Percentiles rank a stretch among this genome's conserved stretches.
These are phyloP conservation scores for Megalurothrips usitatus DNA, from an alignment of 2,888 invertebrate species.

Conservation along the genomic window DNA sequence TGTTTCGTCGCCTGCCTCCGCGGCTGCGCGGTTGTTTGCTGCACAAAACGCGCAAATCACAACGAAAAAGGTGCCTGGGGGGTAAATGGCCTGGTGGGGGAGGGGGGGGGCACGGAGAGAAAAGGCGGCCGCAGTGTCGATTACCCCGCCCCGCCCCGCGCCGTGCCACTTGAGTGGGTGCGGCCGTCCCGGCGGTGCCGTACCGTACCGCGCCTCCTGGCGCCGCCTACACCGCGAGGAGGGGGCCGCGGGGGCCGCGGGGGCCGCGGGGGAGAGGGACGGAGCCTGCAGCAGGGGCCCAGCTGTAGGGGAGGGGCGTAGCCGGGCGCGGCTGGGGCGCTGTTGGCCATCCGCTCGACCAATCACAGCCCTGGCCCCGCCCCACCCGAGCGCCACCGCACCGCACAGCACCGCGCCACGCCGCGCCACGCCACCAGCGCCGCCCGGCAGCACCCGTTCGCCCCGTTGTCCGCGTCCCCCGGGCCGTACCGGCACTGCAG, in stretches of 20 bases:
- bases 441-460: too few species aligned
- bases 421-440: not conserved
- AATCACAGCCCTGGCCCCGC: constrained; percentile 10
- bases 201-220: not conserved
- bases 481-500: too few species aligned
- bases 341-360: constrained; percentile 14
- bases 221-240: not conserved
- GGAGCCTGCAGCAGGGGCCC: not conserved
- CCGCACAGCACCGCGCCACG: not conserved
- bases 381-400: not conserved
- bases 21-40: too few species aligned
- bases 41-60: not conserved
- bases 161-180: too few species aligned
- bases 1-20: too few species aligned
- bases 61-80: not conserved
- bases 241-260: not conserved
- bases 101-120: not conserved
- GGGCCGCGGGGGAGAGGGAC: not conserved
- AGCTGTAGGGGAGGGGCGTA: not conserved
- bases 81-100: not conserved
- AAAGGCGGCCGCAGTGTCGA: not conserved
- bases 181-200: not conserved
- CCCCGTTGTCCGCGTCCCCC: too few species aligned
- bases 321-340: not conserved
- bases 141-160: too few species aligned